phyloP scores from a whole-genome alignment of 1,140 invertebrate species.

The Drosophila subpulchrella region DNA sequence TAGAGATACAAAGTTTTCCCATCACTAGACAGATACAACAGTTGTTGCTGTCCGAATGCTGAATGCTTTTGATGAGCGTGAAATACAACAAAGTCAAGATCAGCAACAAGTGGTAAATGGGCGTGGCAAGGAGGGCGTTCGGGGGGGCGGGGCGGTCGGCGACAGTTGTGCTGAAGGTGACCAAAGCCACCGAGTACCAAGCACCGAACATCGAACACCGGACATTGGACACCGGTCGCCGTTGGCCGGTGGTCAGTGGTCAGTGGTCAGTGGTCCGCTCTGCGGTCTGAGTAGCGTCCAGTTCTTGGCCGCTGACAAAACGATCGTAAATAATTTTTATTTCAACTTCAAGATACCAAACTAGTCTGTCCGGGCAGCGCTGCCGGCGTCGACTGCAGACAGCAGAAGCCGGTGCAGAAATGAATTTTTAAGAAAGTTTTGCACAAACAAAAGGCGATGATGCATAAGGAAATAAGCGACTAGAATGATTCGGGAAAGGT shows the following conservation, averaged over 20 bases:
- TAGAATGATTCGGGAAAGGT: slow-evolving; percentile 3
- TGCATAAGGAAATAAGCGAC: slow-evolving; percentile 46
- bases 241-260: slow-evolving; percentile 47
- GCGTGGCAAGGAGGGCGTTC: slow-evolving; percentile 37
- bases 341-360: slow-evolving; percentile 79
- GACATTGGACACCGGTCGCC: slow-evolving; percentile 22
- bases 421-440: slow-evolving; percentile 79
- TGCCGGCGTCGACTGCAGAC: slow-evolving; percentile 15
- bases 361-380: slow-evolving; percentile 65
- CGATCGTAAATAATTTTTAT: slow-evolving; percentile 83
- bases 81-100: slow-evolving; percentile 75
- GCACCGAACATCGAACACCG: slow-evolving; percentile 24
- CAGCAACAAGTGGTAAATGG: slow-evolving; percentile 57
- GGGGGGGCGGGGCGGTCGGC: slow-evolving; percentile 19
- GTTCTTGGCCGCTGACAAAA: slow-evolving; percentile 76
- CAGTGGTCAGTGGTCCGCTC: slow-evolving; percentile 35
- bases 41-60: slow-evolving; percentile 60
- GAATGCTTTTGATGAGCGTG: slow-evolving; percentile 74
- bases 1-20: not conserved
- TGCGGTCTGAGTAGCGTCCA: slow-evolving; percentile 42
- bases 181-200: slow-evolving; percentile 18
- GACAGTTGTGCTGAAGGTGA: slow-evolving; percentile 41
- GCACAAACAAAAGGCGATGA: slow-evolving; percentile 75
- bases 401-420: slow-evolving; percentile 41
- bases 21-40: slow-evolving; percentile 56